These are phyloP conservation scores for Trachemys scripta DNA, from an alignment of 2,113 vertebrate species.

Conservation along the genomic window DNA sequence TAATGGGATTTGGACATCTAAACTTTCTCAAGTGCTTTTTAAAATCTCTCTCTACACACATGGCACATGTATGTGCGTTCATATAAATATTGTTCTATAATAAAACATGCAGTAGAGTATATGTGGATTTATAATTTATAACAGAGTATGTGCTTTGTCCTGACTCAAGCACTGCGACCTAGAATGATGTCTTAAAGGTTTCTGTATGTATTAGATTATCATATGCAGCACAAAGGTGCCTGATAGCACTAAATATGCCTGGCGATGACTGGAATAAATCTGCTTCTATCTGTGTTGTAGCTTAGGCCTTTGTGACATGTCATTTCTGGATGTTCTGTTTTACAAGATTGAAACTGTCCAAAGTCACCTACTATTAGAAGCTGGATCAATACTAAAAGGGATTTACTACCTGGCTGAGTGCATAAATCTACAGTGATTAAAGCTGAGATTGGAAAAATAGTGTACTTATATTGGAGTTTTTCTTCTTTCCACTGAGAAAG, in stretches of 20 bases:
- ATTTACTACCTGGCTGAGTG: conserved; percentile 62
- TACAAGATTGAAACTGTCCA: conserved; percentile 55
- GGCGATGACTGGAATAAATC: conserved; percentile 28
- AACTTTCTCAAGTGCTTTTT: neutral
- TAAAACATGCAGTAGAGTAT: neutral
- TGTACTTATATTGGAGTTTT: conserved; percentile 3
- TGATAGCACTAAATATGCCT: neutral
- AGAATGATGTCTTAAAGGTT: neutral
- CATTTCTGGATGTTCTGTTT: conserved; percentile 42
- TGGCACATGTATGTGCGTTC: neutral
- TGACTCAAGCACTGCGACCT: neutral
- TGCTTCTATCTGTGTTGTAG: conserved; percentile 13
- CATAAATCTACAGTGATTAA: conserved; percentile 61
- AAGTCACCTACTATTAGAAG: conserved; percentile 39
- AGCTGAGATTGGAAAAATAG: conserved; percentile 24
- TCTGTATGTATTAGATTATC: neutral
- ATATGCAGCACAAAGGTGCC: neutral
- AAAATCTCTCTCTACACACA: neutral
- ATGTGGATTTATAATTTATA: neutral
- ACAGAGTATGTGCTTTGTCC: neutral
- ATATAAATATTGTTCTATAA: neutral
- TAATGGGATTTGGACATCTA: neutral
- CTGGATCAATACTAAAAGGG: conserved; percentile 58
- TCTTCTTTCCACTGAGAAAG: conserved; percentile 32
- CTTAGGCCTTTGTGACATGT: conserved; percentile 13